Evolutionary conservation across 1,140 invertebrate genomes (phyloP).

Genomic region (Thereuonema tuberculata): DNA sequence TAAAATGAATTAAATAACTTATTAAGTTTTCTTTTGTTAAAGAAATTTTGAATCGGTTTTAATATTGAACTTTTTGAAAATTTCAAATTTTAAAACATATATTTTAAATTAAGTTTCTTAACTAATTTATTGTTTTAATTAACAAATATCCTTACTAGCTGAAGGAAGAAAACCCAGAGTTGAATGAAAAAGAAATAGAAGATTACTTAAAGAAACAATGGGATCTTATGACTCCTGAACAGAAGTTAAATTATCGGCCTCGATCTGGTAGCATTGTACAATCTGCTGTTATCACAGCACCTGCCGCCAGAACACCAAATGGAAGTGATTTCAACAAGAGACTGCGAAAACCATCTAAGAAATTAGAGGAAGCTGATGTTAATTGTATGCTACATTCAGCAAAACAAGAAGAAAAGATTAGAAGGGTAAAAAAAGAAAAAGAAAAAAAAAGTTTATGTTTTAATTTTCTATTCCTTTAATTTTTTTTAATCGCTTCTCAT

Average conservation of each 20-base stretch:
- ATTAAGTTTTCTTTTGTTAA: too few species aligned
- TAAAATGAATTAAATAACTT: too few species aligned
- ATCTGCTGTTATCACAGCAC: background rate
- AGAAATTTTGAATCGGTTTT: too few species aligned
- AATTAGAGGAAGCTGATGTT: background rate
- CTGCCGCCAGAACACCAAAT: background rate
- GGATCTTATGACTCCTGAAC: constrained; percentile 28
- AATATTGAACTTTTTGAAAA: too few species aligned
- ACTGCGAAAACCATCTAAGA: background rate
- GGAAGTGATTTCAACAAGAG: background rate
- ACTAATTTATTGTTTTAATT: too few species aligned
- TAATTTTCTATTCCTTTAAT: too few species aligned
- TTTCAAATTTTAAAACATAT: too few species aligned
- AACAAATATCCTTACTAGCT: background rate
- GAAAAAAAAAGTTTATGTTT: too few species aligned
- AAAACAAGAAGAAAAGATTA: background rate
- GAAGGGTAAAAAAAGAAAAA: too few species aligned
- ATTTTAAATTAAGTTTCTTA: too few species aligned
- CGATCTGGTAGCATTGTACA: background rate
- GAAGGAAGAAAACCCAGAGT: constrained; percentile 27
- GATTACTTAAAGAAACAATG: constrained; percentile 29
- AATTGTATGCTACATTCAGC: background rate
- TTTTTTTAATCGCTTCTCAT: too few species aligned
- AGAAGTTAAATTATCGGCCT: constrained; percentile 17
- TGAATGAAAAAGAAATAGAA: constrained; percentile 24